Percentiles rank a stretch among this genome's conserved stretches.
These are phyloP conservation scores for Camelus bactrianus DNA, from an alignment of 2,113 vertebrate species.

Conservation along the genomic window DNA sequence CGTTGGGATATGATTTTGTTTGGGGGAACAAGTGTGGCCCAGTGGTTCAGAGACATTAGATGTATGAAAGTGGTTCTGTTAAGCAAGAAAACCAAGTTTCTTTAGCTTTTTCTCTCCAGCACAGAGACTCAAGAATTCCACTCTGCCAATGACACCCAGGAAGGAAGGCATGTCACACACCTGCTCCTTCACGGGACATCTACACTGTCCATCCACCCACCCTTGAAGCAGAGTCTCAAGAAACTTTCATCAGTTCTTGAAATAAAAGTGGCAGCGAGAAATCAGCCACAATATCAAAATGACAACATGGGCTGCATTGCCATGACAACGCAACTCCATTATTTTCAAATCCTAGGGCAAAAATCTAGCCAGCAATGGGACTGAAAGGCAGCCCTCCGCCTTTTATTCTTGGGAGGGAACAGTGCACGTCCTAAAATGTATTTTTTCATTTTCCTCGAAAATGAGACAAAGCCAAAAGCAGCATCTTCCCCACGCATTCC, in stretches of 20 bases:
- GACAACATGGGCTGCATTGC: background rate
- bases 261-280: background rate
- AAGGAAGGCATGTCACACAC: background rate
- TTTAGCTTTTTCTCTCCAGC: background rate
- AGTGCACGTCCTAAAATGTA: rapidly evolving
- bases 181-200: background rate
- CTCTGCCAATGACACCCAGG: background rate
- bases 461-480: background rate
- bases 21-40: background rate
- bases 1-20: background rate
- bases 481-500: background rate
- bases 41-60: background rate
- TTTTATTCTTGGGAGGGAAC: background rate
- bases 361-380: background rate
- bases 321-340: slow-evolving; percentile 53
- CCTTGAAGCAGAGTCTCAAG: slow-evolving; percentile 11
- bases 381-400: slow-evolving; percentile 7
- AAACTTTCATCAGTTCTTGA: slow-evolving; percentile 54
- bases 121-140: background rate
- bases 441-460: slow-evolving; percentile 53
- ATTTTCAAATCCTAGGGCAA: slow-evolving; percentile 47
- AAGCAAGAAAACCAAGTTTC: background rate
- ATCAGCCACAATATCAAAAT: slow-evolving; percentile 39
- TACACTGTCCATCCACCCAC: background rate
- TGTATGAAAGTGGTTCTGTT: background rate